A percentile compares a stretch with the other conserved stretches of the same genome.
phyloP scores from a whole-genome alignment of 2,113 vertebrate genomes.

The Chaetops frenatus region DNA sequence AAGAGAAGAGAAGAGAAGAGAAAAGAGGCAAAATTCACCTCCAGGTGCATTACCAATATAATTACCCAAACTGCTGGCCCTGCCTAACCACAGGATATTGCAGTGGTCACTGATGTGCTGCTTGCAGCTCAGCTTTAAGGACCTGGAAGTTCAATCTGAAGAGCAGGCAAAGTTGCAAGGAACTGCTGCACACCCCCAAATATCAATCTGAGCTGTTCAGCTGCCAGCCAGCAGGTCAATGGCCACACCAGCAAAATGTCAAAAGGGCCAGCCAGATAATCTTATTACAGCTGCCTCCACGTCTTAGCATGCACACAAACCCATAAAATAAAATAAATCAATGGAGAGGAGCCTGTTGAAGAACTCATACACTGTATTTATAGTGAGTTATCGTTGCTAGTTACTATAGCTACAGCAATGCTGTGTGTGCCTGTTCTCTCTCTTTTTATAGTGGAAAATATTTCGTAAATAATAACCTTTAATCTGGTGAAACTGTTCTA shows the following conservation, averaged over 20 bases:
- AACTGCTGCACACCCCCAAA: not conserved
- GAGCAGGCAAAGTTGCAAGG: not conserved
- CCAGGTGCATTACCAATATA: not conserved
- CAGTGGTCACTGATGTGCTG: not conserved
- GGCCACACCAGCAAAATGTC: not conserved
- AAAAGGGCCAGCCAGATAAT: not conserved
- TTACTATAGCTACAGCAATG: constrained; percentile 61
- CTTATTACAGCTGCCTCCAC: not conserved
- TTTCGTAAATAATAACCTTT: constrained; percentile 41
- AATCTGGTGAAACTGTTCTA: constrained; percentile 17
- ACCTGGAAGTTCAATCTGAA: not conserved
- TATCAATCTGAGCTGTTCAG: not conserved
- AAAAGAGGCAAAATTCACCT: not conserved
- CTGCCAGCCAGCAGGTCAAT: not conserved
- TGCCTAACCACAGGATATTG: not conserved
- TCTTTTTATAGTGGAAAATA: constrained; percentile 18
- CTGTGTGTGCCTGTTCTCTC: constrained; percentile 1
- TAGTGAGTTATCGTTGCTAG: constrained; percentile 41
- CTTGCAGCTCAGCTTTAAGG: not conserved
- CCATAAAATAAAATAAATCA: constrained; percentile 8
- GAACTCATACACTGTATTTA: constrained; percentile 11
- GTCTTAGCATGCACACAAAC: not conserved
- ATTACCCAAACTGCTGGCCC: not conserved
- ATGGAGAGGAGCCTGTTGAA: not conserved
- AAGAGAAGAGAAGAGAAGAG: too few species aligned